These are phyloP conservation scores for Nicator chloris DNA, from an alignment of 2,113 vertebrate genomes.

Conservation along the genomic window DNA sequence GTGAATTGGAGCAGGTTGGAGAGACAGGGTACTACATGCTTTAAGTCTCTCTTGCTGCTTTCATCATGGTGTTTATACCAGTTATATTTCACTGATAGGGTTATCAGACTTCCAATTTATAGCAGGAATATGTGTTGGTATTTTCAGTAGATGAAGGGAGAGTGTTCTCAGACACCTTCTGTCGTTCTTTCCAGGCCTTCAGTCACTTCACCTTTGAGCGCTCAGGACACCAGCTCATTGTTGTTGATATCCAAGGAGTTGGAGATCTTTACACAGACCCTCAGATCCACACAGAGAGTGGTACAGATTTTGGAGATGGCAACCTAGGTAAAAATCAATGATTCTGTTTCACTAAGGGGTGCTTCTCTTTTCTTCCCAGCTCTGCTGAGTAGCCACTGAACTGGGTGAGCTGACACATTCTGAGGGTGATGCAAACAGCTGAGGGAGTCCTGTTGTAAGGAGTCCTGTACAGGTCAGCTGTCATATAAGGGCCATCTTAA, in stretches of 20 bases:
- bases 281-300: conserved; percentile 93
- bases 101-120: background rate
- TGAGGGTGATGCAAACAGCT: background rate
- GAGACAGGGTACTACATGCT: background rate
- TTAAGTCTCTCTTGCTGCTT: background rate
- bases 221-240: conserved; percentile 94
- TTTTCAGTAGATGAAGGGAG: background rate
- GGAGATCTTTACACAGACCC: conserved; percentile 98
- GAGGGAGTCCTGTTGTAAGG: background rate
- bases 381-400: background rate
- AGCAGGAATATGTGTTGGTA: background rate
- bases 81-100: background rate
- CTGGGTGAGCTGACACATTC: background rate
- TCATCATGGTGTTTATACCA: background rate
- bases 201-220: conserved; percentile 98
- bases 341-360: background rate
- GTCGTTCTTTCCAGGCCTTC: conserved; percentile 79
- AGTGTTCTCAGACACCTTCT: background rate
- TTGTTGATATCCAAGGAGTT: conserved; percentile 97
- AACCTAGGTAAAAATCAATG: conserved; percentile 83
- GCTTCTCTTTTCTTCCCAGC: background rate
- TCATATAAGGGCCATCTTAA: background rate
- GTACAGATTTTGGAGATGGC: conserved; percentile 94
- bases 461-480: background rate
- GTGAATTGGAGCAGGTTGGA: background rate